Percentiles rank a stretch among this genome's conserved stretches.
Evolutionary conservation across 2,113 vertebrate species (phyloP).

Genomic region (Pholis gunnellus): DNA sequence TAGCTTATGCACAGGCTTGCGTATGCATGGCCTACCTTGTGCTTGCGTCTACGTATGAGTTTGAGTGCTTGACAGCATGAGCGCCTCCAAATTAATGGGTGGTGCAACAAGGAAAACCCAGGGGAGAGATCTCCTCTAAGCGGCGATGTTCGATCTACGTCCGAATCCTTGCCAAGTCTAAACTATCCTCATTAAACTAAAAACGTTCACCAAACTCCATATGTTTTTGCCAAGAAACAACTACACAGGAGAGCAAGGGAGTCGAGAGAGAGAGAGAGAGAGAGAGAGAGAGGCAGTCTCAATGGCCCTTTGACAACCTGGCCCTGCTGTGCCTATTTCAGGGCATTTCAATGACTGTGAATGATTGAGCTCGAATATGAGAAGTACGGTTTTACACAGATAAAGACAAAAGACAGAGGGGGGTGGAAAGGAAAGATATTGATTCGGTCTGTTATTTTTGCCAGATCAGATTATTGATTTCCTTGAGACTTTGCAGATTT

Average conservation of each 20-base stretch:
- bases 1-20: background rate
- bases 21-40: background rate
- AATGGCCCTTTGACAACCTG: slow-evolving; percentile 14
- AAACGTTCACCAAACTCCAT: slow-evolving; percentile 63
- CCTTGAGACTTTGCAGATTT: slow-evolving; percentile 62
- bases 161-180: slow-evolving; percentile 71
- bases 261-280: background rate
- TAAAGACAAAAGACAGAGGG: background rate
- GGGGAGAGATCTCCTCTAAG: slow-evolving; percentile 75
- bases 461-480: slow-evolving; percentile 55
- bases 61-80: slow-evolving; percentile 37
- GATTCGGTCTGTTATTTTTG: slow-evolving; percentile 30
- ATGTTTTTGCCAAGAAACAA: slow-evolving; percentile 62
- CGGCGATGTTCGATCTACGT: slow-evolving; percentile 65
- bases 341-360: slow-evolving; percentile 30
- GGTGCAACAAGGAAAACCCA: slow-evolving; percentile 67
- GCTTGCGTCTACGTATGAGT: slow-evolving; percentile 20
- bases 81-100: slow-evolving; percentile 67
- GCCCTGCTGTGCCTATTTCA: slow-evolving; percentile 21
- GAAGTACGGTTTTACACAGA: background rate
- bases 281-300: background rate
- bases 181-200: slow-evolving; percentile 79
- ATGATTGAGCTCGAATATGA: slow-evolving; percentile 16
- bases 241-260: slow-evolving; percentile 32
- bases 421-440: slow-evolving; percentile 6